phyloP scores from a whole-genome alignment of 2,888 invertebrate genomes.

The Brachyptera putata region DNA sequence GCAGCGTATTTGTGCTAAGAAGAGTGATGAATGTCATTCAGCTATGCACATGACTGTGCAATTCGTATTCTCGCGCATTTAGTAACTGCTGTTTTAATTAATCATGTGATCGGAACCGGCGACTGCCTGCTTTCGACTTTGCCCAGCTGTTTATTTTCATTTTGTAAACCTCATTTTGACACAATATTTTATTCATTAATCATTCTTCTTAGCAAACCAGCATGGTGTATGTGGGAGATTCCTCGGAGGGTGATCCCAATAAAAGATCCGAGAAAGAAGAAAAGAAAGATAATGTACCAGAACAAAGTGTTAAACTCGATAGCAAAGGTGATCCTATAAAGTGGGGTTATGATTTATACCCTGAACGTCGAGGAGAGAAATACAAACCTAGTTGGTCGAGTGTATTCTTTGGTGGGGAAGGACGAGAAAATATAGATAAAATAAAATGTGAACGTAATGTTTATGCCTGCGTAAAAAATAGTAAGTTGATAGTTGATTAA shows the following conservation, averaged over 20 bases:
- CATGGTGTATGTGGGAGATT: neutral
- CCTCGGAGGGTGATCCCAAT: too few relatives aligned
- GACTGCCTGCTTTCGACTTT: too few relatives aligned
- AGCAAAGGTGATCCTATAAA: conserved; percentile 34
- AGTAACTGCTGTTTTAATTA: too few relatives aligned
- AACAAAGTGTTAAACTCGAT: conserved; percentile 4
- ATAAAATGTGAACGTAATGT: conserved; percentile 78
- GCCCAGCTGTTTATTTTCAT: too few relatives aligned
- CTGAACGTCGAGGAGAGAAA: conserved; percentile 64
- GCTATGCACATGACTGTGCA: too few relatives aligned
- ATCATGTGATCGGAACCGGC: too few relatives aligned
- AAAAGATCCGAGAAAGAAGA: neutral
- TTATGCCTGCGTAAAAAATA: conserved; percentile 66
- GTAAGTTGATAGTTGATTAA: conserved; percentile 52
- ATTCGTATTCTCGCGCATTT: too few relatives aligned
- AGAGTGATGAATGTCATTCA: too few relatives aligned
- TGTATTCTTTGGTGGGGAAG: conserved; percentile 60
- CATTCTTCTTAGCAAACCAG: too few relatives aligned
- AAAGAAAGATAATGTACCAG: neutral
- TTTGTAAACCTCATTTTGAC: too few relatives aligned
- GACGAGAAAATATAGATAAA: conserved; percentile 65
- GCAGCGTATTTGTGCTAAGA: too few relatives aligned
- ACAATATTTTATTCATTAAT: too few relatives aligned
- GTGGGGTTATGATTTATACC: conserved; percentile 80
- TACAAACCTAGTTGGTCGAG: conserved; percentile 53